Percentiles rank a stretch among this genome's conserved stretches.
Conservation (phyloP, 2,797 vertebrate species). For the Macroramphosus scolopax region DNA sequence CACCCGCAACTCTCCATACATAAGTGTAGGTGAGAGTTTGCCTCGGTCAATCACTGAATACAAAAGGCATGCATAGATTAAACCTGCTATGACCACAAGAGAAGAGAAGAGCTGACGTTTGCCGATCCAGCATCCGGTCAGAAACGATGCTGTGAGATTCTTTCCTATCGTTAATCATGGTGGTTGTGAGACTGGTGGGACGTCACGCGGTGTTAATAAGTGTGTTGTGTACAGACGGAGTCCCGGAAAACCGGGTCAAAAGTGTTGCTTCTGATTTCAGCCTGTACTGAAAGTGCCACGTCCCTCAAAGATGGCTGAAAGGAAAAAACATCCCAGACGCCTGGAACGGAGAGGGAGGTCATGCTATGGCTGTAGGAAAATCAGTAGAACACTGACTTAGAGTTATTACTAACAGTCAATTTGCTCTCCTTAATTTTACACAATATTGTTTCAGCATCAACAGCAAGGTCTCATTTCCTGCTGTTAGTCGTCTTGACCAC, state of each 20-base stretch:
- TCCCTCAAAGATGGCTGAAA: conserved; percentile 3
- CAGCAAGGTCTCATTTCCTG: conserved; percentile 11
- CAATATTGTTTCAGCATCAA: conserved; percentile 3
- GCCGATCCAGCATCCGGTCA: conserved; percentile 8
- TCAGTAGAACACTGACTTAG: conserved; percentile 47
- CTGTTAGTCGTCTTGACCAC: conserved; percentile 44
- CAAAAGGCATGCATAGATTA: conserved; percentile 79
- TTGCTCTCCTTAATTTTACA: conserved; percentile 24
- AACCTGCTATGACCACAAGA: conserved; percentile 69
- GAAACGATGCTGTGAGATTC: conserved; percentile 18
- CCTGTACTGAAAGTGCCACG: neutral
- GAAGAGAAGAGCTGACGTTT: conserved; percentile 21
- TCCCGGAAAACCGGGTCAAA: too few species aligned
- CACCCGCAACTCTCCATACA: conserved; percentile 49
- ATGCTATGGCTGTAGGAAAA: conserved; percentile 54
- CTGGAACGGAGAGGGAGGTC: conserved; percentile 14
- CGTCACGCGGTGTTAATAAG: too few species aligned
- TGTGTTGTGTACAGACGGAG: too few species aligned
- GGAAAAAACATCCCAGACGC: conserved; percentile 3
- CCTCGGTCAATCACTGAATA: conserved; percentile 62
- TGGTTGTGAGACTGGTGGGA: conserved; percentile 15
- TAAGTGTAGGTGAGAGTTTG: conserved; percentile 62
- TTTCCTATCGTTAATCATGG: conserved; percentile 13
- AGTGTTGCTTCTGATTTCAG: too few species aligned
- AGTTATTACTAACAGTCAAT: conserved; percentile 58